Percentiles rank a stretch among this genome's conserved stretches.
These are phyloP conservation scores for Meloidogyne exigua DNA, from an alignment of 1,140 invertebrate genomes.

Conservation along the genomic window DNA sequence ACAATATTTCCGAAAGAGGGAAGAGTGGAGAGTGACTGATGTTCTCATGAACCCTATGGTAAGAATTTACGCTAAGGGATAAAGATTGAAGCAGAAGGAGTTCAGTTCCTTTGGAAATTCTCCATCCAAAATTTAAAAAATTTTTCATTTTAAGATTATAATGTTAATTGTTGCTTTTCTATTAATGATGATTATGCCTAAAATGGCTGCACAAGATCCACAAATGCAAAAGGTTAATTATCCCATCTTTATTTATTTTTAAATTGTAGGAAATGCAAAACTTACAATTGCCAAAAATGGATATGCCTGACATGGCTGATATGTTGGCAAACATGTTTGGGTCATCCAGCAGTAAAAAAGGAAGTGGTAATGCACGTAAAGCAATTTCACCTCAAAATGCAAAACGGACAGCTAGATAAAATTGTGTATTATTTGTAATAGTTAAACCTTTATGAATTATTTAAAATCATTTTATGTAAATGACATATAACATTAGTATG, in stretches of 20 bases:
- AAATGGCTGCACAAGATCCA: conserved; percentile 67
- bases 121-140: no score
- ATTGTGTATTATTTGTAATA: neutral
- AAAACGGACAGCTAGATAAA: neutral
- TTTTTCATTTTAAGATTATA: conserved; percentile 61
- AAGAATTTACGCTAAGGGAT: conserved; percentile 31
- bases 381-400: neutral
- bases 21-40: conserved; percentile 62
- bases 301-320: conserved; percentile 51
- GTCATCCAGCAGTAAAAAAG: conserved; percentile 10
- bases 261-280: conserved; percentile 47
- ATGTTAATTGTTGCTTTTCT: conserved; percentile 67
- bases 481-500: no score
- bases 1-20: conserved; percentile 58
- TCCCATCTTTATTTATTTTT: neutral
- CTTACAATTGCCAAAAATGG: conserved; percentile 51
- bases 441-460: neutral
- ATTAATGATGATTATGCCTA: conserved; percentile 66
- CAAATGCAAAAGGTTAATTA: conserved; percentile 64
- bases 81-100: no score
- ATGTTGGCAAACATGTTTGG: conserved; percentile 37
- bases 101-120: no score
- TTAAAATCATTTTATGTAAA: neutral
- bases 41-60: conserved; percentile 65
- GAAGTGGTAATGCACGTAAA: conserved; percentile 3